Evolutionary conservation across 2,113 vertebrate genomes (phyloP), one percentile per base, ranked within the genome.

Genomic region (Rhabdornis inornatus): DNA sequence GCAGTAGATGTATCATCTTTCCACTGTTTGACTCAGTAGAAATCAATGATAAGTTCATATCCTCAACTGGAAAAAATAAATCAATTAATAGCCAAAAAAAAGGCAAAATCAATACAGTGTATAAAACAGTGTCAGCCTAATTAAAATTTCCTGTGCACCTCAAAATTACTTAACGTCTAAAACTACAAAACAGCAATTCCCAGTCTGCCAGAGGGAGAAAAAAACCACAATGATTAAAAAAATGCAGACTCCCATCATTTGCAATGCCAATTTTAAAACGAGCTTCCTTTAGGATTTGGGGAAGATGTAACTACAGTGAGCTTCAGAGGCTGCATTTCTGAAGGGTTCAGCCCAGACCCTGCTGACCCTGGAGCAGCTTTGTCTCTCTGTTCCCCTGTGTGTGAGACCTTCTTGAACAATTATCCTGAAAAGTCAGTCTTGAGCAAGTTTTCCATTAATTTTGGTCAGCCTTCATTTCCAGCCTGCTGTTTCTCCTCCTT

Each of bases 31-130:
- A 27, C 75, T 57, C 85, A 74, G 64, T 50, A 88, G 59, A 94
- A 92, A 95, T 95, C 93, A 53, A 74, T 85, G 33, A 12, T 57
- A 91, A 79, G 37, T 76, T 92, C 69, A 71, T 89, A 94, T 87
- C 52, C 60, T 94, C 74, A 84, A 12, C 52, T 69, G 55, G 45
- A 87, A 79, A 37, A 79, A 91, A 84, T 89, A 68, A 83, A 87
- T 84, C 91, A 84, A 86, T 92, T 50, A 63, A 77, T 76, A 60
- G 22, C 69, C 42, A 83, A 79, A 81, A 93, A 93, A 80, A 90
- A 40, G 50, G 15, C 10, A 28, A 91, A 91, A 56, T 91, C 76
- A 47, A 66, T 91, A 55, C 16, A 50, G 77, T 72, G 30, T 61
- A 60, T 91, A 64, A 92, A 84, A 21, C 37, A 80, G 44, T 47